Percentiles rank a stretch among this genome's conserved stretches.
Conservation (phyloP, 2,888 invertebrate species). For the Hemaris fuciformis region DNA sequence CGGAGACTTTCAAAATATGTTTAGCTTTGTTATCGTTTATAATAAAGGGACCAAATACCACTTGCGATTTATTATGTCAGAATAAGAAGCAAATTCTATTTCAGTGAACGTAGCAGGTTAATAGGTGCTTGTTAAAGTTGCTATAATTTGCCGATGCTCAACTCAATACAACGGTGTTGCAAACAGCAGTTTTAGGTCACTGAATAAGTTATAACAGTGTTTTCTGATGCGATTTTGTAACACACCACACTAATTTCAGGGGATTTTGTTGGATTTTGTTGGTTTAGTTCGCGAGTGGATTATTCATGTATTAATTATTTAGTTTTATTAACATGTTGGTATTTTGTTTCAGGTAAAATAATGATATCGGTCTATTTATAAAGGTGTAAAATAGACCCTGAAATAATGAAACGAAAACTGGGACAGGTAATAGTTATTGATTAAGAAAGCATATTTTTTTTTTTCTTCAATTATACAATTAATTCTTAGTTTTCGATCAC, state of each 20-base stretch:
- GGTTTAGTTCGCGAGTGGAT: neutral
- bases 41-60: neutral
- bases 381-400: no score
- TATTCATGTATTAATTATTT: no score
- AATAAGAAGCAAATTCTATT: neutral
- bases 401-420: no score
- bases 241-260: neutral
- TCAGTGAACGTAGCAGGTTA: neutral
- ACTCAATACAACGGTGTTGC: neutral
- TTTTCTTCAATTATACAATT: no score
- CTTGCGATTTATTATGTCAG: neutral
- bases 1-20: no score
- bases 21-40: neutral
- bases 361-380: no score
- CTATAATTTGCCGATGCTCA: neutral
- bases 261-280: neutral
- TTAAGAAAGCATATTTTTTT: no score
- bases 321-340: no score
- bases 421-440: no score
- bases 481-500: no score
- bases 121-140: neutral
- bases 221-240: neutral
- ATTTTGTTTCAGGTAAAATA: no score
- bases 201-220: neutral
- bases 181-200: neutral